Evolutionary conservation across 1,140 invertebrate genomes (phyloP).

Genomic region (Drosophila mauritiana): DNA sequence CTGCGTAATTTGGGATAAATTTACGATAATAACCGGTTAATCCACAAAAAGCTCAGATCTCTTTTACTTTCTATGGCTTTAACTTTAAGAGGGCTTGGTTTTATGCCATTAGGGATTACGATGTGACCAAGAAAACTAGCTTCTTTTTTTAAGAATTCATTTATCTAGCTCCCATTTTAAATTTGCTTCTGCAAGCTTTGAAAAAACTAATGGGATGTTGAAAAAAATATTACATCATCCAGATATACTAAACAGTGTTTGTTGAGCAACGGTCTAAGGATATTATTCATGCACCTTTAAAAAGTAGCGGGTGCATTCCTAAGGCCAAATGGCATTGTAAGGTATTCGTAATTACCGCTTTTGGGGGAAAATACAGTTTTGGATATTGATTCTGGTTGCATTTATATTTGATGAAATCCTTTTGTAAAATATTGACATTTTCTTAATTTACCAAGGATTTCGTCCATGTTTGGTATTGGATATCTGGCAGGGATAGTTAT

Average conservation of each 20-base stretch:
- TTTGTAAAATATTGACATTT: constrained; percentile 4
- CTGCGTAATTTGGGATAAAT: too few relatives aligned
- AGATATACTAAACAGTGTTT: constrained; percentile 5
- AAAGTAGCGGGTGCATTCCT: constrained; percentile 11
- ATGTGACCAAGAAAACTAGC: constrained; percentile 7
- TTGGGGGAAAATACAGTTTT: constrained; percentile 4
- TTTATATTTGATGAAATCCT: constrained; percentile 2
- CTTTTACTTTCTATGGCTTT: not conserved
- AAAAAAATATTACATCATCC: constrained; percentile 5
- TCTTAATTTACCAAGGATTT: constrained; percentile 7
- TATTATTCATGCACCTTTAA: constrained; percentile 8
- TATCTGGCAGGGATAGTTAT: constrained; percentile 6
- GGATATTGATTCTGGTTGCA: not conserved
- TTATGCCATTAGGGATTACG: not conserved
- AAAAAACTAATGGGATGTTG: not conserved
- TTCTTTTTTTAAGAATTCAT: constrained; percentile 11
- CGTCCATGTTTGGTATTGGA: not conserved
- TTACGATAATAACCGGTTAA: not conserved
- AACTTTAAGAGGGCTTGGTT: not conserved
- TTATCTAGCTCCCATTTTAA: constrained; percentile 10
- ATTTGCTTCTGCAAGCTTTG: constrained; percentile 4
- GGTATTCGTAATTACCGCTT: not conserved
- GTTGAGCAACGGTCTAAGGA: constrained; percentile 11
- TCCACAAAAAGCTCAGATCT: constrained; percentile 9
- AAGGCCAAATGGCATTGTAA: constrained; percentile 2